Evolutionary conservation across 2,113 vertebrate species (phyloP), one percentile per base, ranked within the genome.

Genomic region (Trichechus manatus): DNA sequence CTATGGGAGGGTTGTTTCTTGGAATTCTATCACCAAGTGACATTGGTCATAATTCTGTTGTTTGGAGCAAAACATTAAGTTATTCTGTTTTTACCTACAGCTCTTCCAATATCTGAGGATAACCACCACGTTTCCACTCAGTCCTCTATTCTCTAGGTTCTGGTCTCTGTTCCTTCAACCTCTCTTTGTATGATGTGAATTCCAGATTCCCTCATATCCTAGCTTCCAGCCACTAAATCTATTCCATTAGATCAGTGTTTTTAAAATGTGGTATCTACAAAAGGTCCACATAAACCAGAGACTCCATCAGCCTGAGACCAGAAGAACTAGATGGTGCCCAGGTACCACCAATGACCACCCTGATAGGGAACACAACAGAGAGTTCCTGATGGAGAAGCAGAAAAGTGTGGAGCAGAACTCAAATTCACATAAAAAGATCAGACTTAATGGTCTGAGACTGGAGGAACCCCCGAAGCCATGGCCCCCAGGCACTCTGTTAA

Each of bases 41-140:
- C 64, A 33, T 22, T 88, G 59, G 25, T 56, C 44, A 59, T 84
- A 85, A 70, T 96, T 92, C 78, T 94, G 15, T 68, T 61, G 22
- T 87, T 92, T 93, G 47, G 27, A 77, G 31, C 63, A 88, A 87
- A 94, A 89, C 20, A 90, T 14, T 14, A 94, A 79, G 6, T 50
- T 47, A 66, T 33, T 93, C 70, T 83, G 5, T 84, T 91, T 86
- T 81, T 29, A 85, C 68, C 36, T 11, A 84, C 81, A 91, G 25
- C 8, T 4, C 36, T 89, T 87, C 61, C 86, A 61, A 75, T 94
- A 89, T 82, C 74, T 87, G 77, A 92, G 39, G 39, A 74, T 83
- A 89, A 36, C 42, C 11, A 53, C 20, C 13, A 56, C 29, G 33
- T 89, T 87, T 61, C 36, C 36, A 42, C 8, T 84, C 42, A 42